These are phyloP conservation scores for Brachyhypopomus occidentalis DNA, from an alignment of 2,113 vertebrate genomes.

Conservation along the genomic window DNA sequence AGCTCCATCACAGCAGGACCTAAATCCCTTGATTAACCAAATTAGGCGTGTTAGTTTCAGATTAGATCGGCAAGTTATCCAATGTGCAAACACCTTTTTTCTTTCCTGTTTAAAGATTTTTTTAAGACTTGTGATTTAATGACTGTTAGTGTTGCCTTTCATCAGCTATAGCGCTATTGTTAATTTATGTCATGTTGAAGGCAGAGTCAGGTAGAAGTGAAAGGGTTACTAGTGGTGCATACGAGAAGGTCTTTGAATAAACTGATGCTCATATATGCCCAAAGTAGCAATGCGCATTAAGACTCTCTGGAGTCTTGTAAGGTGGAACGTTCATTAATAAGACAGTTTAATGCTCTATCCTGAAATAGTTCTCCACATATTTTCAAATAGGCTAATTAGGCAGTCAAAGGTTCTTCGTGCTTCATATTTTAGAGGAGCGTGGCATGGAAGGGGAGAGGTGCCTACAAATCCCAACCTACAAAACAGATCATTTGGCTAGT, in stretches of 20 bases:
- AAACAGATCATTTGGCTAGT: neutral
- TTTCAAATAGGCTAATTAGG: constrained; percentile 29
- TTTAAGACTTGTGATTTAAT: too few species aligned
- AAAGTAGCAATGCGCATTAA: constrained; percentile 16
- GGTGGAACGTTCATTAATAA: constrained; percentile 17
- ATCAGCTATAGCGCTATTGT: neutral
- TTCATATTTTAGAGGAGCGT: neutral
- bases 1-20: too few species aligned
- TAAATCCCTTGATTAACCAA: too few species aligned
- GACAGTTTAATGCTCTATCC: constrained; percentile 6
- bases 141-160: too few species aligned
- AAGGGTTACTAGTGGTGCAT: neutral
- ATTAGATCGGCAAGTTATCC: too few species aligned
- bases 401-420: neutral
- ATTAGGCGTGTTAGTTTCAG: too few species aligned
- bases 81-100: too few species aligned
- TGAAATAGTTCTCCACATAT: constrained; percentile 11
- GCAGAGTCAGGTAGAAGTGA: neutral
- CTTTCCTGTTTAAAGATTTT: too few species aligned
- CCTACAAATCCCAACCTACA: constrained; percentile 2
- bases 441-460: neutral
- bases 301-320: neutral
- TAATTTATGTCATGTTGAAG: neutral
- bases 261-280: neutral
- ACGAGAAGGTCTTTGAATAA: neutral